Conservation (phyloP, 2,888 invertebrate species). For the Rugalucina vietnamica region DNA sequence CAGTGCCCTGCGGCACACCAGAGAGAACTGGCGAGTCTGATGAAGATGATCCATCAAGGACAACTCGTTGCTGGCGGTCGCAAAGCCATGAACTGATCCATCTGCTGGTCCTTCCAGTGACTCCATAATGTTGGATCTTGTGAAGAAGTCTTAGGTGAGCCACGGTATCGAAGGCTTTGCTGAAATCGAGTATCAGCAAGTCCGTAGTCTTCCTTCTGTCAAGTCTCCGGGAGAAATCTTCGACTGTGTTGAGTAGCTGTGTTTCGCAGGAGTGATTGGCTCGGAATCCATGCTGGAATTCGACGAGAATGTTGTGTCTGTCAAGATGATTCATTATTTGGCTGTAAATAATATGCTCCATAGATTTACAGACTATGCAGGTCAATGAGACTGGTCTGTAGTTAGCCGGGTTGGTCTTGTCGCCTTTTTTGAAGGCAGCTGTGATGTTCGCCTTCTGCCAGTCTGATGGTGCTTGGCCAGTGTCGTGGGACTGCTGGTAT, state of each 20-base stretch:
- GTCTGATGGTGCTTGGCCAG: slow-evolving; percentile 28
- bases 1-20: neutral
- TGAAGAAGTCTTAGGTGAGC: slow-evolving; percentile 17
- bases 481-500: slow-evolving; percentile 39
- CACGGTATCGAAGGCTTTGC: slow-evolving; percentile 21
- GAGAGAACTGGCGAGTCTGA: slow-evolving; percentile 26
- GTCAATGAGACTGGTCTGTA: neutral
- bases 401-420: neutral
- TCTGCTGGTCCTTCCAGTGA: neutral
- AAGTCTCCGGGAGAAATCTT: slow-evolving; percentile 12
- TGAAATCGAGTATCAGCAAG: slow-evolving; percentile 29
- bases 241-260: slow-evolving; percentile 18
- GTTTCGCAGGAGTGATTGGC: slow-evolving; percentile 27
- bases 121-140: slow-evolving; percentile 21
- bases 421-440: neutral
- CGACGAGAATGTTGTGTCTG: slow-evolving; percentile 19
- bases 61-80: slow-evolving; percentile 23
- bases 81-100: slow-evolving; percentile 36
- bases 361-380: slow-evolving; percentile 2
- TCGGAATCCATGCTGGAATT: slow-evolving; percentile 23
- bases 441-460: neutral
- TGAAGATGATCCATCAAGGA: slow-evolving; percentile 27
- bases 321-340: slow-evolving; percentile 28
- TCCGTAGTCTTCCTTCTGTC: slow-evolving; percentile 12
- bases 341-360: slow-evolving; percentile 11